A percentile compares a stretch with the other conserved stretches of the same genome.
These are phyloP conservation scores for Lacerta viridis DNA, from an alignment of 2,797 vertebrate genomes.

Conservation along the genomic window DNA sequence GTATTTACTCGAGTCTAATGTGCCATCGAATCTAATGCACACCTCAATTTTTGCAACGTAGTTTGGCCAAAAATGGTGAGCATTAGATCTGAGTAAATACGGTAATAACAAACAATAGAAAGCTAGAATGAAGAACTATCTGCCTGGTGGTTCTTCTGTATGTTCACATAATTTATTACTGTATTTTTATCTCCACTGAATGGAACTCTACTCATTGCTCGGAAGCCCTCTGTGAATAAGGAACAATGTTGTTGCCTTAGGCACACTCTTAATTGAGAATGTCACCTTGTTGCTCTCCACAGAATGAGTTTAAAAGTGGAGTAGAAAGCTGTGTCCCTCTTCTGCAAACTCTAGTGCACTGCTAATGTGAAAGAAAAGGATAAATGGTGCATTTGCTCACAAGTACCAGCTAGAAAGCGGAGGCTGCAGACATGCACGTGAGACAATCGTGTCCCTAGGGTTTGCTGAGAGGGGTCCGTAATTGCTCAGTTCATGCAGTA, in stretches of 20 bases:
- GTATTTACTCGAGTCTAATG: too few relatives aligned
- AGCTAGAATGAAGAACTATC: neutral
- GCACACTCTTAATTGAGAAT: conserved; percentile 17
- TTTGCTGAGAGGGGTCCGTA: neutral
- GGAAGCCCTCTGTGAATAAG: conserved; percentile 31
- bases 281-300: conserved; percentile 19
- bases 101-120: neutral
- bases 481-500: conserved; percentile 1
- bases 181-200: neutral
- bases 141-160: neutral
- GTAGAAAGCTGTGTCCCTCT: neutral
- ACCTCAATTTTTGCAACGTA: too few relatives aligned
- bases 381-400: neutral
- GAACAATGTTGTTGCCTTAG: conserved; percentile 16
- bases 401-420: neutral
- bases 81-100: too few relatives aligned
- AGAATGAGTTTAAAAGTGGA: conserved; percentile 12
- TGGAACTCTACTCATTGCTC: conserved; percentile 5
- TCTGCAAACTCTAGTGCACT: conserved; percentile 11
- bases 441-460: neutral
- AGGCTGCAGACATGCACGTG: neutral
- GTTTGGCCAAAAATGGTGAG: too few relatives aligned
- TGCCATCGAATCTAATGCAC: too few relatives aligned
- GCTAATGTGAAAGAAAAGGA: conserved; percentile 17
- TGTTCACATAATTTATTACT: neutral